These are phyloP conservation scores for Puntigrus tetrazona DNA, from an alignment of 2,113 vertebrate species.

Conservation along the genomic window DNA sequence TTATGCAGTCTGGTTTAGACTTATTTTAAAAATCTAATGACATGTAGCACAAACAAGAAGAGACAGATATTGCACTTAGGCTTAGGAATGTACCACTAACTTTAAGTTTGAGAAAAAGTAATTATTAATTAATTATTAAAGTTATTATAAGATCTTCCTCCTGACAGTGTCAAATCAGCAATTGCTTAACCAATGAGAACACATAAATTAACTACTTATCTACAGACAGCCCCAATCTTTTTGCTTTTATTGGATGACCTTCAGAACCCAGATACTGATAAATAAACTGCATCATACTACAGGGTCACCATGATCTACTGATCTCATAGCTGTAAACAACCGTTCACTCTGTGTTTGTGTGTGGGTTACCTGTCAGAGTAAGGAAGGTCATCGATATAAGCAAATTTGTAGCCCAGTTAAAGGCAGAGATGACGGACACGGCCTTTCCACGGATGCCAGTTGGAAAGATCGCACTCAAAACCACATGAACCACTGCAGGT, in stretches of 20 bases:
- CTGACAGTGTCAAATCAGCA: background rate
- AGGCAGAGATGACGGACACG: slow-evolving; percentile 88
- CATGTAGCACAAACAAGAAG: background rate
- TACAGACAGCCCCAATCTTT: background rate
- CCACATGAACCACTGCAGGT: slow-evolving; percentile 87
- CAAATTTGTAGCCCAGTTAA: slow-evolving; percentile 95
- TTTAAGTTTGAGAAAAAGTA: background rate
- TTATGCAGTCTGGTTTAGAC: background rate
- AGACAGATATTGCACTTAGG: background rate
- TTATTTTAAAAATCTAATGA: background rate
- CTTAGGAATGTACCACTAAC: background rate
- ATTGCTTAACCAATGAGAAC: background rate
- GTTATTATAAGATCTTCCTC: background rate
- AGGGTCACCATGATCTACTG: background rate
- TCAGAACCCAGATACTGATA: background rate
- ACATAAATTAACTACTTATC: background rate
- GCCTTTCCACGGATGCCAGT: slow-evolving; percentile 89
- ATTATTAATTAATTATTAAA: too few relatives aligned
- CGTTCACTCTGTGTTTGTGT: background rate
- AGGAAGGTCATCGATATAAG: slow-evolving; percentile 96
- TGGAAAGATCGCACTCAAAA: slow-evolving; percentile 94
- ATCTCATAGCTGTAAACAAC: slow-evolving; percentile 12
- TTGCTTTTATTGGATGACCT: background rate
- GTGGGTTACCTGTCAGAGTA: slow-evolving; percentile 84
- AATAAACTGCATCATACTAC: background rate